Evolutionary conservation across 2,113 vertebrate species (phyloP).

Genomic region (Urocitellus parryii): DNA sequence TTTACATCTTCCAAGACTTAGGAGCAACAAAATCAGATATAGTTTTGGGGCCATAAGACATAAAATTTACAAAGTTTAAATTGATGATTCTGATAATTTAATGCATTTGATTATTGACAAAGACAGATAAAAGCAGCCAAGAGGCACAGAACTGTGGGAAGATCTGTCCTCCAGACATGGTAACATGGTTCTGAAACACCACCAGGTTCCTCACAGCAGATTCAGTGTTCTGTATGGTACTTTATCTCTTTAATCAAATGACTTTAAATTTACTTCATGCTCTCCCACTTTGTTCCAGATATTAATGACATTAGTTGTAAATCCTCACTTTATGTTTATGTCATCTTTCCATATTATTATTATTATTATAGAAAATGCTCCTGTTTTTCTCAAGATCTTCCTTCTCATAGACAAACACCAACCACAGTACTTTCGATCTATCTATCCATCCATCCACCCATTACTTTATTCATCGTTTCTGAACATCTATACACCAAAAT

Average conservation of each 20-base stretch:
- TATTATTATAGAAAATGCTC: not conserved
- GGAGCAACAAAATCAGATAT: not conserved
- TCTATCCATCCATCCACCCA: not conserved
- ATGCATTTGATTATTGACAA: constrained; percentile 14
- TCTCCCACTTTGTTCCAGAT: not conserved
- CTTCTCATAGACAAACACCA: not conserved
- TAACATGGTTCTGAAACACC: not conserved
- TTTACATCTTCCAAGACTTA: constrained; percentile 36
- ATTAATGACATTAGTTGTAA: not conserved
- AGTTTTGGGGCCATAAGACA: not conserved
- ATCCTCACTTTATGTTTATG: not conserved
- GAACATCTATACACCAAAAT: not conserved
- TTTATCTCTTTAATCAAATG: not conserved
- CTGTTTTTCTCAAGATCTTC: not conserved
- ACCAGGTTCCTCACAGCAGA: not conserved
- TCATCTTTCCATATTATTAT: not conserved
- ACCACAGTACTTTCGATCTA: not conserved
- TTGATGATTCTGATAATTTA: not conserved
- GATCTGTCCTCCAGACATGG: not conserved
- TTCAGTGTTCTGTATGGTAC: not conserved
- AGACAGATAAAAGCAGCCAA: not conserved
- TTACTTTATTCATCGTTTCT: not conserved
- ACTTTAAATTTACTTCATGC: not conserved
- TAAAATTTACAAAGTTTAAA: not conserved
- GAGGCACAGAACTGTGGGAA: not conserved